These are phyloP conservation scores for Liopterus haemorrhoidalis DNA, from an alignment of 2,888 invertebrate species.

Conservation along the genomic window DNA sequence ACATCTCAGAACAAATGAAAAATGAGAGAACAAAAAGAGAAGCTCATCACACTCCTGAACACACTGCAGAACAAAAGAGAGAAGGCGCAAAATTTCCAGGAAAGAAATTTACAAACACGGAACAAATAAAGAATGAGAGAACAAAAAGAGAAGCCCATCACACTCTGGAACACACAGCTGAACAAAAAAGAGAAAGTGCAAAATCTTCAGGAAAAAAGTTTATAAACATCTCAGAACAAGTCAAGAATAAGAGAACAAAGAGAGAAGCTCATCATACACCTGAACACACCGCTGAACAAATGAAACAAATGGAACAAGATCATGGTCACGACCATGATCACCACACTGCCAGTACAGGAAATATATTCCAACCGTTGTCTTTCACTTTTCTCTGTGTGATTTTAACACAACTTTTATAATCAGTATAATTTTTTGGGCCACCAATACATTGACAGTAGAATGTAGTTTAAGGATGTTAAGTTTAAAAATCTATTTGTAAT, in stretches of 20 bases:
- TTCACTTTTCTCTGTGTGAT: slow-evolving; percentile 12
- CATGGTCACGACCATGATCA: neutral
- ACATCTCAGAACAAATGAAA: no score
- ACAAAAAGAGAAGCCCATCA: slow-evolving; percentile 29
- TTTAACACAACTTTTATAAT: slow-evolving; percentile 8
- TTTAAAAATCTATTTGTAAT: slow-evolving; percentile 14
- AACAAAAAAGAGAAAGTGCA: slow-evolving; percentile 30
- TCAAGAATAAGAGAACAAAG: slow-evolving; percentile 23
- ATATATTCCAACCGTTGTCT: no score
- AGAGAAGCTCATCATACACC: slow-evolving; percentile 34
- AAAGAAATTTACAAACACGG: no score
- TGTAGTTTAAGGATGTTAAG: slow-evolving; percentile 13
- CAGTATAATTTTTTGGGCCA: slow-evolving; percentile 10
- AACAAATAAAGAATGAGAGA: no score
- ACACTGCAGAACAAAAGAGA: no score
- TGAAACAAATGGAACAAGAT: slow-evolving; percentile 11
- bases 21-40: no score
- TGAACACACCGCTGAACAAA: slow-evolving; percentile 36
- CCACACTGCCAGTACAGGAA: no score
- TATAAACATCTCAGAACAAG: no score
- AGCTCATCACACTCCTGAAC: no score
- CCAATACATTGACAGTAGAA: neutral
- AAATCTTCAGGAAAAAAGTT: no score
- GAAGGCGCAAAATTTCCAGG: no score
- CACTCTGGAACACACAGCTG: slow-evolving; percentile 37